Conservation (phyloP, 2,888 invertebrate genomes). For the Lasius fuliginosus region DNA sequence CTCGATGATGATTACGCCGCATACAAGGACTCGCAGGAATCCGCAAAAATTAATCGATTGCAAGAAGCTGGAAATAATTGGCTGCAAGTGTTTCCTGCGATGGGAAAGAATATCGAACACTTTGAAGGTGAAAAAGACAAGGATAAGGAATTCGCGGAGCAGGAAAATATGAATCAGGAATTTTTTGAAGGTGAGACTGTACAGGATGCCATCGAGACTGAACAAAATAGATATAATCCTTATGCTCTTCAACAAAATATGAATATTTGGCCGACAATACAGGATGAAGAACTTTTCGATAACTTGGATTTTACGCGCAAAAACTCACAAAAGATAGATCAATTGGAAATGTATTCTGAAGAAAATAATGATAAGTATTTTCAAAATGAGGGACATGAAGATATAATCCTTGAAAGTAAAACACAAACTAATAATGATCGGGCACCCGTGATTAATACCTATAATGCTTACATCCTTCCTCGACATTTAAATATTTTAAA, state of each 20-base stretch:
- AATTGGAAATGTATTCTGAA: conserved; percentile 5
- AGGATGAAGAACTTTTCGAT: background rate
- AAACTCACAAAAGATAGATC: background rate
- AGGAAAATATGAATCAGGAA: background rate
- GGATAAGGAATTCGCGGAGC: background rate
- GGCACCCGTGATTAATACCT: conserved; percentile 2
- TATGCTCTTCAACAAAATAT: background rate
- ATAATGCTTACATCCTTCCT: conserved; percentile 15
- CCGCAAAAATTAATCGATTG: background rate
- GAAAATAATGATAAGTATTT: conserved; percentile 19
- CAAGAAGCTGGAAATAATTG: background rate
- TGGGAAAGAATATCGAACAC: background rate
- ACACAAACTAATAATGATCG: background rate
- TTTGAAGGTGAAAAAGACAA: background rate
- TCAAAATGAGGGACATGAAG: background rate
- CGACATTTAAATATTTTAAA: conserved; percentile 26
- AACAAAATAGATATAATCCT: conserved; percentile 28
- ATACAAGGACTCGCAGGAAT: background rate
- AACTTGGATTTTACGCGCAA: background rate
- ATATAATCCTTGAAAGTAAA: background rate
- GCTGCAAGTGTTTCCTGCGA: background rate
- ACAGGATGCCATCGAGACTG: background rate
- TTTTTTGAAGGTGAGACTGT: conserved; percentile 15
- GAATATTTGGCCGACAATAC: conserved; percentile 4
- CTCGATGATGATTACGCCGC: background rate